Evolutionary conservation across 2,113 vertebrate genomes (phyloP).

Genomic region (Cepphus grylle): DNA sequence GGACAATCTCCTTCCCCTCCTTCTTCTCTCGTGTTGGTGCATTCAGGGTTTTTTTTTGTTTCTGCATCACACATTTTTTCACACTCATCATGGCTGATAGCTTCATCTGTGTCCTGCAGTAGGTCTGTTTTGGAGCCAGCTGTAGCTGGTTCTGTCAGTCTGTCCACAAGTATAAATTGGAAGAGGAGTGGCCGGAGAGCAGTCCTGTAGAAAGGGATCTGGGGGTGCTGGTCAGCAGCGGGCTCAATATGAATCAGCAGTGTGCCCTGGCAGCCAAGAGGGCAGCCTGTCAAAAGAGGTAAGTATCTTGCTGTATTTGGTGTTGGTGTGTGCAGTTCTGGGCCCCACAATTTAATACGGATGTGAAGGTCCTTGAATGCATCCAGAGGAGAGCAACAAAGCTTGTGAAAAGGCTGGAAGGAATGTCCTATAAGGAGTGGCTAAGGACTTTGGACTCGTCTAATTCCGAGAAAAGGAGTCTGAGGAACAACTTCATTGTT

Average conservation of each 20-base stretch:
- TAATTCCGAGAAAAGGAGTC: not conserved
- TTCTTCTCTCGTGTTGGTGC: not conserved
- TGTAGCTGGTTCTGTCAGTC: fast-evolving
- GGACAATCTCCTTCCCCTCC: not conserved
- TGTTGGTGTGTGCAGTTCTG: not conserved
- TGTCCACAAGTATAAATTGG: not conserved
- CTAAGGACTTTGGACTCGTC: not conserved
- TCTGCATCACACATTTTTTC: not conserved
- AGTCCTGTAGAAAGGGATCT: not conserved
- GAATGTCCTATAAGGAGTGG: not conserved
- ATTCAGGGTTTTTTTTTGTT: not conserved
- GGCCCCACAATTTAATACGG: not conserved
- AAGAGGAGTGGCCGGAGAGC: not conserved
- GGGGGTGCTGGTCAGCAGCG: fast-evolving
- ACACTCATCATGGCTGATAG: not conserved
- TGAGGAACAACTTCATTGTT: not conserved
- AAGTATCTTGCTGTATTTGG: not conserved
- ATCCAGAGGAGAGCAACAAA: not conserved
- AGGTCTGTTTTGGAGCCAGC: not conserved
- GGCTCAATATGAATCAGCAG: not conserved
- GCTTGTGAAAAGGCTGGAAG: not conserved
- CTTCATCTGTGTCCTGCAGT: not conserved
- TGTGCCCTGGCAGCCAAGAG: too few relatives aligned
- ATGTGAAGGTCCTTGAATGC: not conserved
- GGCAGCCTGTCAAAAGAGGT: fast-evolving